Base-by-base conservation (phyloP, 1,140 invertebrate species). In the Philaenus spumarius region DNA sequence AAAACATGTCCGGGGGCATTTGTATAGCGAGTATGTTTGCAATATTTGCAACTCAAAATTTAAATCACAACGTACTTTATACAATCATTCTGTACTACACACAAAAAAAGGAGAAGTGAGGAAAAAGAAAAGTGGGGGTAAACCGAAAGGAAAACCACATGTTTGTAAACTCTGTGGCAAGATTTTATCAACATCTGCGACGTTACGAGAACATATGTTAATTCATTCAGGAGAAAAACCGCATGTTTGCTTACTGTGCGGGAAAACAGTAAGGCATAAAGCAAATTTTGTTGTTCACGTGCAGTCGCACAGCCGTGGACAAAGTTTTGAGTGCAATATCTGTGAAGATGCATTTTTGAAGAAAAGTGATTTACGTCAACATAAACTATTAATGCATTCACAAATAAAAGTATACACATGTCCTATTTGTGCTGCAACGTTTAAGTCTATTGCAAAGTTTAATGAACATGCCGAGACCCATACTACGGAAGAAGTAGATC, bases 201-300 rank as follows among this genome's bases (percentile, higher is more conserved):
- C 42, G 6, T 68, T 86, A 0, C 82, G 81, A 63, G 80, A 84
- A 57, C 85, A 87, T 65, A 71, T 79, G 60, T 72, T 82, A 2
- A 84, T 82, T 0, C 86, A 90, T 64, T 88, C 86, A 0, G 85
- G 86, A 1, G 85, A 88, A 66, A 84, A 86, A 62, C 83, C 85
- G 0, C 87, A 85, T 68, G 75, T 74, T 63, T 85, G 83, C 67
- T 68, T 73, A n/a, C 66, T 77, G 2, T 85, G 83, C 67, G 73
- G 71, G 24, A 80, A 81, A 66, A 76, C 77, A 0, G 83, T 83
- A 61, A 75, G 75, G 63, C 75, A 77, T 60, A 76, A 76, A 58
- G 59, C 63, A 1, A 66, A 64, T 58, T 63, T 61, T 35, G 47
- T 65, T 12, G 58, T 63, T 12, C 64, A 65, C 40, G 57, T 63